These are phyloP conservation scores for Ridgeia piscesae DNA, from an alignment of 1,140 invertebrate species.

Conservation along the genomic window DNA sequence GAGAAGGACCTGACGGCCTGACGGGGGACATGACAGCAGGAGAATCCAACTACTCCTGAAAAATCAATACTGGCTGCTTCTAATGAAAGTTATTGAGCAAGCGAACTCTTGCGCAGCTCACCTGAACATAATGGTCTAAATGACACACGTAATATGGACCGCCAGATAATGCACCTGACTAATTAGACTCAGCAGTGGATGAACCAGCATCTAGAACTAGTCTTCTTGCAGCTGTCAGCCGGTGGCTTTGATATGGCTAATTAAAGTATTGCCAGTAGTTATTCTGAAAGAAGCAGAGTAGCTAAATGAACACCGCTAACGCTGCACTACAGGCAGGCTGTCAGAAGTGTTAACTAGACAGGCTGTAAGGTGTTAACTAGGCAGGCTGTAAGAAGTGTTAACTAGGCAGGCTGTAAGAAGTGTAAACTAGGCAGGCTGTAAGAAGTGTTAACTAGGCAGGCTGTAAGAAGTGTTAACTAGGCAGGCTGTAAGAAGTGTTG, in stretches of 20 bases:
- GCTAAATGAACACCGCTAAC: not conserved
- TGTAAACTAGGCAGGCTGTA: no score
- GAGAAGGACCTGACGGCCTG: conserved; percentile 2
- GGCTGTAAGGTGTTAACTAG: no score
- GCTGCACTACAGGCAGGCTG: no score
- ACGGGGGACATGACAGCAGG: not conserved
- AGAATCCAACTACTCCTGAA: not conserved
- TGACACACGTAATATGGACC: not conserved
- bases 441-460: no score
- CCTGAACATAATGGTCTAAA: not conserved
- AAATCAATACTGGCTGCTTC: not conserved
- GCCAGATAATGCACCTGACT: not conserved
- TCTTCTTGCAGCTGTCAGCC: not conserved
- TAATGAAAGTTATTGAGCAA: conserved; percentile 6
- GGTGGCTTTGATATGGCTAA: not conserved
- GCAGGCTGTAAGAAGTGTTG: no score
- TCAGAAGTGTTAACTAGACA: no score
- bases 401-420: no score
- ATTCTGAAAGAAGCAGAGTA: no score
- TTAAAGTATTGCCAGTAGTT: no score
- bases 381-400: no score
- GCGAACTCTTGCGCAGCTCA: not conserved
- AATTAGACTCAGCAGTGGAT: not conserved
- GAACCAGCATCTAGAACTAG: not conserved
- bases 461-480: no score